These are phyloP conservation scores for Poeciliopsis turneri DNA, from an alignment of 2,797 vertebrate species.

Conservation along the genomic window DNA sequence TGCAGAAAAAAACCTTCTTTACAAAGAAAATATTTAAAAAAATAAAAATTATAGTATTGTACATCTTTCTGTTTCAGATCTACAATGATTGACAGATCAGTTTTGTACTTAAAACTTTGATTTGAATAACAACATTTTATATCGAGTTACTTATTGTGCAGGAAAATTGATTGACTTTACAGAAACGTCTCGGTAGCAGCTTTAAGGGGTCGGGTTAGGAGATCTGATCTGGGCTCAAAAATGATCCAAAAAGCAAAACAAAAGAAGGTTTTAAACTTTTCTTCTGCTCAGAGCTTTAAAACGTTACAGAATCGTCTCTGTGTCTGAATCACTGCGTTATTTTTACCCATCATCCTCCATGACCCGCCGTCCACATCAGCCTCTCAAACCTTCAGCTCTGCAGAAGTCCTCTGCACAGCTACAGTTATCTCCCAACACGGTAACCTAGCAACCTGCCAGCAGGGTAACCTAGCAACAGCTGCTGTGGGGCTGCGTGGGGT, in stretches of 20 bases:
- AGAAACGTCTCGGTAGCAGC: neutral
- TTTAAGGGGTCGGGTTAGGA: neutral
- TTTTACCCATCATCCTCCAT: neutral
- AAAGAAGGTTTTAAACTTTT: neutral
- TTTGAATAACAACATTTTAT: neutral
- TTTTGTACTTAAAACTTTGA: neutral
- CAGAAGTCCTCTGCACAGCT: conserved; percentile 13
- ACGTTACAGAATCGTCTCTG: neutral
- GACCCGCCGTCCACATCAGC: neutral
- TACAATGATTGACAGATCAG: neutral
- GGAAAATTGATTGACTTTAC: neutral
- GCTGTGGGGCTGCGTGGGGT: conserved; percentile 25
- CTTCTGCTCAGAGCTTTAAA: neutral
- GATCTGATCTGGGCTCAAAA: neutral
- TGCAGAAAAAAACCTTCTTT: neutral
- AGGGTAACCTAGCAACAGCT: conserved; percentile 57
- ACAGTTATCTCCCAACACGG: conserved; percentile 30
- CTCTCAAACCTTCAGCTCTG: neutral
- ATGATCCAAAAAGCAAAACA: neutral
- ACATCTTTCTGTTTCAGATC: neutral
- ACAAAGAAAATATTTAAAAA: neutral
- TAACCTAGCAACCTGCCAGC: conserved; percentile 49
- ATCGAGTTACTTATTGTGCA: neutral
- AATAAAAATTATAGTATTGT: neutral
- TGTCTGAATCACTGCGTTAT: neutral